phyloP scores from a whole-genome alignment of 2,113 vertebrate species.

The Nyctibius bracteatus region DNA sequence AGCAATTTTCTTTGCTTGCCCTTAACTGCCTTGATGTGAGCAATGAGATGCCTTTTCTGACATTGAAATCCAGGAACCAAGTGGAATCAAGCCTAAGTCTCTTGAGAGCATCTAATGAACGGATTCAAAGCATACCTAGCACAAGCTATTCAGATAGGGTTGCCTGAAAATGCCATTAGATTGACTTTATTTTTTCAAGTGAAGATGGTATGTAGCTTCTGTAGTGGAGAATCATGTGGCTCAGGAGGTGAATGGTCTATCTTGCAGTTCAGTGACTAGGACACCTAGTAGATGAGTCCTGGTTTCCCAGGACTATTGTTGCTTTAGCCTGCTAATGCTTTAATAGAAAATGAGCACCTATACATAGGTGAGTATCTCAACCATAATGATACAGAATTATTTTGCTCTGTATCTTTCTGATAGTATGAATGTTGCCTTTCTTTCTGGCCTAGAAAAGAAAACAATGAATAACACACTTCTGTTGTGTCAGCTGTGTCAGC shows the following conservation, averaged over 20 bases:
- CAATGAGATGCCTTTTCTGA: background rate
- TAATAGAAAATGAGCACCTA: background rate
- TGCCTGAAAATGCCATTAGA: background rate
- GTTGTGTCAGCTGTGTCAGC: background rate
- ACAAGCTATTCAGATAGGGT: background rate
- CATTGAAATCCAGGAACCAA: background rate
- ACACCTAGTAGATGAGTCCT: background rate
- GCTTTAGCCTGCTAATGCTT: background rate
- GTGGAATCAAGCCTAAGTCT: background rate
- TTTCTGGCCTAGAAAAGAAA: background rate
- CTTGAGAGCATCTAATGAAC: background rate
- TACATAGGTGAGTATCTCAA: background rate
- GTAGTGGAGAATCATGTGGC: background rate
- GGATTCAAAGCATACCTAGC: background rate
- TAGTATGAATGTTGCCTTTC: background rate
- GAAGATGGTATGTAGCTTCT: background rate
- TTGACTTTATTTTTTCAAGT: background rate
- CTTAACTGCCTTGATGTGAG: background rate
- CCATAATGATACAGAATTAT: background rate
- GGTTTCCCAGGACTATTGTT: background rate
- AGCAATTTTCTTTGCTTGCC: background rate
- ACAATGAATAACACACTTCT: background rate
- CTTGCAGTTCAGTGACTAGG: background rate
- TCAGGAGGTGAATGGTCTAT: background rate
- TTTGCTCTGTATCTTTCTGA: background rate